Evolutionary conservation across 2,113 vertebrate species (phyloP), one percentile per base, ranked within the genome.

Genomic region (Dipodomys merriami): DNA sequence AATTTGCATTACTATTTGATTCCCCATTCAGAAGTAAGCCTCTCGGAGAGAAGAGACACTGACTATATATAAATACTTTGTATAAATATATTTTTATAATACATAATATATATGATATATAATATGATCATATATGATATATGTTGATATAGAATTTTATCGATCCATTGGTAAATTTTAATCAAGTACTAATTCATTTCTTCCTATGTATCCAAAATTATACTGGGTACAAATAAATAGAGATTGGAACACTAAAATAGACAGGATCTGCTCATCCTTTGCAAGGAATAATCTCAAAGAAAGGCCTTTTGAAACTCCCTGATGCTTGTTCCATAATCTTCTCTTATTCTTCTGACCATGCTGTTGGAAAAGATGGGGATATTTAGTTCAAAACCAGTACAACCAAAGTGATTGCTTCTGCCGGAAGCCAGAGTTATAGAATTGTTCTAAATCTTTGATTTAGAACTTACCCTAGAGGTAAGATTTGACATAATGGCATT

Each of bases 101-200:
- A 16, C 16, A 57, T 57, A 57, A 57, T 57, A 57, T 49, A 49
- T 49, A 49, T 57, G 4, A 57, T 57, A 57, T 18, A 15, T 57
- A 57, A 57, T 57, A 57, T 57, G 2, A 57, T 18, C 53, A 73
- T 93, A 76, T 69, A 69, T 65, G 85, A 78, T 91, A 95, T 93
- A 93, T 96, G 65, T 83, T 86, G 71, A 83, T 69, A 93, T 15
- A 86, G 53, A 86, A 83, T 69, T 82, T 7, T 94, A 57, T 91
- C 79, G 85, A 84, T 82, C 72, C 33, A 64, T 62, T 91, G 60
- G 60, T 19, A 91, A 67, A 79, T 86, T 91, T 90, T 83, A 93
- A 89, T 89, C 53, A 95, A 86, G 60, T 44, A 49, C n/a, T n/a
- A 85, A 35, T 65, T 64, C 77, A 94, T 79, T 83, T 95, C 12